Conservation (phyloP, 2,888 invertebrate species). For the Sipha maydis region DNA sequence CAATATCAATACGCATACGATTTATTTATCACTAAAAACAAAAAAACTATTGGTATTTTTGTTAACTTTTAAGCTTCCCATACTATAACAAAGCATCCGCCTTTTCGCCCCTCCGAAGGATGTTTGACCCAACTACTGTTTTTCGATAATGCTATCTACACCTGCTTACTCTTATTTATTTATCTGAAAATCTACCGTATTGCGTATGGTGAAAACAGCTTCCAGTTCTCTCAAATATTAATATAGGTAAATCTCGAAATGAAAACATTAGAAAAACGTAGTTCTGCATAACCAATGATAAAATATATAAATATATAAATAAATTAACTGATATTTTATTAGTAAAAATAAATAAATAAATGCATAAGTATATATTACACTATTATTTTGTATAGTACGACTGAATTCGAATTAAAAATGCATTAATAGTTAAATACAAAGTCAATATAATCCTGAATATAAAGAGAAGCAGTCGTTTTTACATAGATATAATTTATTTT, state of each 20-base stretch:
- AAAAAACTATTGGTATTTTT: neutral
- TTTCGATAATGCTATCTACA: neutral
- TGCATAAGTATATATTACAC: no score
- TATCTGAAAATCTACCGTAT: neutral
- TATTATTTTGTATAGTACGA: no score
- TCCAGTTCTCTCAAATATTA: neutral
- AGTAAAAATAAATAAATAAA: no score
- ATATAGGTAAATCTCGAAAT: neutral
- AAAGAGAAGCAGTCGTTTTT: no score
- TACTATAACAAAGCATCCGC: neutral
- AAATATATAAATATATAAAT: no score
- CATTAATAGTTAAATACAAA: no score
- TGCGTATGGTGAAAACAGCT: neutral
- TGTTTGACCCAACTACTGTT: neutral
- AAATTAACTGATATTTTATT: no score
- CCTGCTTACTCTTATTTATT: neutral
- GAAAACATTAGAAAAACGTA: neutral
- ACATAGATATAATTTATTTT: no score
- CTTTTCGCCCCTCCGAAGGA: neutral
- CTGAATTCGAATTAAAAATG: no score
- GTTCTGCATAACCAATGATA: no score
- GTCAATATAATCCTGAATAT: no score
- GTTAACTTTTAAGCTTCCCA: neutral
- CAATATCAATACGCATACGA: neutral
- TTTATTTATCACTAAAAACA: neutral